Conservation (phyloP, 1,140 invertebrate species). For the Oppia nitens region DNA sequence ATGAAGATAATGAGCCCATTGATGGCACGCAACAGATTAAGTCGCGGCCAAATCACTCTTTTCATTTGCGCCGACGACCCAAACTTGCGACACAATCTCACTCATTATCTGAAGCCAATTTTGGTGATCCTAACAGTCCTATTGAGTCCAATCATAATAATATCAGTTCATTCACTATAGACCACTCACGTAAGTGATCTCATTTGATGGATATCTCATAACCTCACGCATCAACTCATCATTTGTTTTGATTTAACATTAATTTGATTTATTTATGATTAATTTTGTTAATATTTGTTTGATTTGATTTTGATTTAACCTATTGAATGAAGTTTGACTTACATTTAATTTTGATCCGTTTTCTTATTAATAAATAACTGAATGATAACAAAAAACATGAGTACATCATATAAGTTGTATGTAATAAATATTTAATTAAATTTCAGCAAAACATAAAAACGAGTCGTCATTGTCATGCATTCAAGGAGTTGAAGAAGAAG, state of each 20-base stretch:
- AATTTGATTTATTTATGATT: background rate
- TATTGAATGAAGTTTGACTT: background rate
- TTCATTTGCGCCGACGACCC: constrained; percentile 17
- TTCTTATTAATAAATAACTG: too few species aligned
- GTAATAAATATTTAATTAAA: background rate
- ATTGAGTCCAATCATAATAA: background rate
- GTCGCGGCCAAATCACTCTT: constrained; percentile 22
- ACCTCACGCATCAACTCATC: background rate
- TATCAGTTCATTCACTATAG: background rate
- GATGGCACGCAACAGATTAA: constrained; percentile 16
- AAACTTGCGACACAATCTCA: constrained; percentile 5
- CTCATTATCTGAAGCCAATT: constrained; percentile 2
- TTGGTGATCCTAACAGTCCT: background rate
- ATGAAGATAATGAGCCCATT: constrained; percentile 17
- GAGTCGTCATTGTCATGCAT: constrained; percentile 25
- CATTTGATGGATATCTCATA: background rate
- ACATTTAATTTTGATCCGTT: background rate
- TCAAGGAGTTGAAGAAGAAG: constrained; percentile 40
- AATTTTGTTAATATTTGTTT: background rate
- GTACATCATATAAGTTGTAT: too few species aligned
- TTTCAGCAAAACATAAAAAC: constrained; percentile 21
- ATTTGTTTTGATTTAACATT: background rate
- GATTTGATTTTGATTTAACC: background rate
- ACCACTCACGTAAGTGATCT: background rate
- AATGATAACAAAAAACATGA: too few species aligned